These are phyloP conservation scores for Linurgus olivaceus DNA, from an alignment of 2,797 vertebrate genomes.

Conservation along the genomic window DNA sequence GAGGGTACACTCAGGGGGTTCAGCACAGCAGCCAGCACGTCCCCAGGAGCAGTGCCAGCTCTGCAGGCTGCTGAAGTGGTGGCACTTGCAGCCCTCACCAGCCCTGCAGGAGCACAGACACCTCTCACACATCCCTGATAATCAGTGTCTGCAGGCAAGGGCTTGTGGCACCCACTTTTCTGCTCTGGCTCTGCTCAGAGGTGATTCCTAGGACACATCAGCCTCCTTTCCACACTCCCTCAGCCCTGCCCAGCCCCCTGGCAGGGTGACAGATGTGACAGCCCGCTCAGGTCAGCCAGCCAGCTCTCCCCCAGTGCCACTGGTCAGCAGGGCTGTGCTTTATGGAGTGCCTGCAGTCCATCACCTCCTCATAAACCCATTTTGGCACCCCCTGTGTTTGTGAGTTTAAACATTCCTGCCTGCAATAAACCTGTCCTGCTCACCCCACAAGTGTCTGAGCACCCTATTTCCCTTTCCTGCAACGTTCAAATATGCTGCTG, in stretches of 20 bases:
- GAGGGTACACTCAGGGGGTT: background rate
- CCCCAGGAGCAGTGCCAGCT: accelerated
- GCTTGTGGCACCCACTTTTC: background rate
- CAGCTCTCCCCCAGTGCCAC: background rate
- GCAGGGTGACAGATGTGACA: background rate
- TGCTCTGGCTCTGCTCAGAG: background rate
- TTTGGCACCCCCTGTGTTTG: background rate
- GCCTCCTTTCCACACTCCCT: background rate
- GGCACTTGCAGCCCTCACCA: background rate
- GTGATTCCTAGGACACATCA: background rate
- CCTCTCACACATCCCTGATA: accelerated
- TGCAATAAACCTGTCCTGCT: slow-evolving; percentile 36
- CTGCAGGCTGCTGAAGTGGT: accelerated
- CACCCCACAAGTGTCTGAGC: background rate
- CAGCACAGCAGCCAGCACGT: accelerated
- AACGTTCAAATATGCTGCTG: background rate
- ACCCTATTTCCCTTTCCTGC: slow-evolving; percentile 15
- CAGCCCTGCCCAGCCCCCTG: background rate
- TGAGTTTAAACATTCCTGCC: background rate
- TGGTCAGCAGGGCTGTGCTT: background rate
- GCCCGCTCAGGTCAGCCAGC: too few species aligned
- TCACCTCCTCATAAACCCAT: background rate
- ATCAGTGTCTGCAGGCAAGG: background rate
- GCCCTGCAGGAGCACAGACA: background rate
- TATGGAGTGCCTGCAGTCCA: background rate